Percentiles rank a stretch among this genome's conserved stretches.
phyloP scores from a whole-genome alignment of 2,888 invertebrate species.

The Leptinotarsa haldemani region DNA sequence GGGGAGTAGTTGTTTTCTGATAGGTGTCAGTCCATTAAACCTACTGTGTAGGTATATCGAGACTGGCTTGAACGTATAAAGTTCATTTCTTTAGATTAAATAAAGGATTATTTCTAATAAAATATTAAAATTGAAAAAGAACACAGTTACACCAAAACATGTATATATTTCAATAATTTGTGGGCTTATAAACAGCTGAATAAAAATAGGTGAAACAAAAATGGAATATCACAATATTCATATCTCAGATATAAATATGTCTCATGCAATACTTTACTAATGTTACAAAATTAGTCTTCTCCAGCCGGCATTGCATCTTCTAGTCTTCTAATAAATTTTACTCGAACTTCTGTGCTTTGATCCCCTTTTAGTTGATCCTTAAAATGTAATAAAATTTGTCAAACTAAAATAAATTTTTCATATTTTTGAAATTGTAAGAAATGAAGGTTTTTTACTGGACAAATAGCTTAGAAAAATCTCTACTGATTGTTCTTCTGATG shows the following conservation, averaged over 20 bases:
- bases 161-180: background rate
- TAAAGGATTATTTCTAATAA: too few relatives aligned
- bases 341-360: slow-evolving; percentile 90
- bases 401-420: too few relatives aligned
- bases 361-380: slow-evolving; percentile 96
- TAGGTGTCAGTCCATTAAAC: too few relatives aligned
- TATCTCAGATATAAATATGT: background rate
- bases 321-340: slow-evolving; percentile 93
- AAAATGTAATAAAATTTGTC: background rate
- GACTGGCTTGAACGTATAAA: too few relatives aligned
- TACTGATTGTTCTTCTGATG: too few relatives aligned
- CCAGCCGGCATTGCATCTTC: slow-evolving; percentile 99
- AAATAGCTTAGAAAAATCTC: too few relatives aligned
- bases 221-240: slow-evolving; percentile 14
- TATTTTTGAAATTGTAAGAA: too few relatives aligned
- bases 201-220: background rate
- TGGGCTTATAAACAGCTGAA: background rate
- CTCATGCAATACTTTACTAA: background rate
- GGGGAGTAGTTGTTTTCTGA: too few relatives aligned
- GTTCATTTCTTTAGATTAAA: too few relatives aligned
- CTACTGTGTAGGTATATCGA: too few relatives aligned
- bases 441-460: too few relatives aligned
- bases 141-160: background rate
- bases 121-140: too few relatives aligned
- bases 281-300: slow-evolving; percentile 81